Evolutionary conservation across 2,888 invertebrate genomes (phyloP), one percentile per base, ranked within the genome.

Genomic region (Syritta pipiens): DNA sequence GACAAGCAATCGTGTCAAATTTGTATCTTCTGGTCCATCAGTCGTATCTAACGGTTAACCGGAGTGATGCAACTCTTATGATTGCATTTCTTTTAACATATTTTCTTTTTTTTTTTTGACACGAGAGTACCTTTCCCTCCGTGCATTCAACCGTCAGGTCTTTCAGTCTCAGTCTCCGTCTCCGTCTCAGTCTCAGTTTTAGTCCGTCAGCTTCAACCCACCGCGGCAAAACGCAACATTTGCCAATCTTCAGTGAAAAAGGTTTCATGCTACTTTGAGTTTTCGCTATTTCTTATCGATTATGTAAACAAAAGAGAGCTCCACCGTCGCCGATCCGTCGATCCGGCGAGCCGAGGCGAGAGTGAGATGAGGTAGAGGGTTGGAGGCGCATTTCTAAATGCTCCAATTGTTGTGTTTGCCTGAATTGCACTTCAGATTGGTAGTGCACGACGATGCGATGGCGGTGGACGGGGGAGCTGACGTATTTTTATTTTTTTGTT

Each of bases 231-330:
- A 37, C 1, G n/a, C n/a, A n/a, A n/a, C n/a, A 51, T 26, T 65
- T 51, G 22, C 72, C 72, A 72, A 72, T 72, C 63, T 55, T 55
- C 22, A 44, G 65, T 30, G 40, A 55, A 72, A 72, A 57, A 57
- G 62, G 63, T 63, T 76, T 76, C 63, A 76, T 44, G 76, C 55
- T 51, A 14, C 51, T 76, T 63, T 76, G 71, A 37, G 32, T 76
- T 69, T 69, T 76, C 30, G 69, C 55, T 57, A 71, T 76, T 76
- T 76, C 75, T 69, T 49, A 51, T 60, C 46, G 51, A 63, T 76
- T 76, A 76, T 57, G 57, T 63, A 76, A 76, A 57, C 55, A 63
- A 57, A 48, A 9, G 20, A 26, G 60, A 10, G 9, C 32, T n/a
- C n/a, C n/a, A n/a, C n/a, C n/a, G n/a, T n/a, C n/a, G n/a, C n/a